phyloP scores from a whole-genome alignment of 1,140 invertebrate species.

The Manduca sexta region DNA sequence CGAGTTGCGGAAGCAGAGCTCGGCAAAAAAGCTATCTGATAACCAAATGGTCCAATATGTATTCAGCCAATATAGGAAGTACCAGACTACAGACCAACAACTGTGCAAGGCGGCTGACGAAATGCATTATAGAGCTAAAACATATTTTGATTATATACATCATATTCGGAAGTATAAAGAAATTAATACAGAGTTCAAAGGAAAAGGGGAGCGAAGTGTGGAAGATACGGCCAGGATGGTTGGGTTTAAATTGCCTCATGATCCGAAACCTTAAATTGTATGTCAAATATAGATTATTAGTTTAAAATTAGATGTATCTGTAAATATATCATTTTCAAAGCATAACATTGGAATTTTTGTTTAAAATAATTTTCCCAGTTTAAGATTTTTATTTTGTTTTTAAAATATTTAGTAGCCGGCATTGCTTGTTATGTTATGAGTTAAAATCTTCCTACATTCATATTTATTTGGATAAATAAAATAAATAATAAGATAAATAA shows the following conservation, averaged over 20 bases:
- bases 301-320: not conserved
- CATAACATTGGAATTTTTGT: too few relatives aligned
- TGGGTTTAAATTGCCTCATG: constrained; percentile 89
- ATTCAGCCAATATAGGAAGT: constrained; percentile 80
- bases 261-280: constrained; percentile 74
- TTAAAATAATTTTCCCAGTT: too few relatives aligned
- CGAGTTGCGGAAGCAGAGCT: constrained; percentile 75
- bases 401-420: not conserved
- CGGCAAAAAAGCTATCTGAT: constrained; percentile 71
- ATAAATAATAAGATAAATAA: too few relatives aligned
- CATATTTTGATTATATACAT: constrained; percentile 83
- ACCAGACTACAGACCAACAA: constrained; percentile 85
- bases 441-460: too few relatives aligned
- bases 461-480: not conserved
- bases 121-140: constrained; percentile 79
- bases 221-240: constrained; percentile 87
- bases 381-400: too few relatives aligned
- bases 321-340: too few relatives aligned
- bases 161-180: constrained; percentile 79
- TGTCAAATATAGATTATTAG: not conserved
- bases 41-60: constrained; percentile 79
- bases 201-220: constrained; percentile 83
- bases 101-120: constrained; percentile 87
- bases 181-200: constrained; percentile 81
- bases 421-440: too few relatives aligned